Conservation (phyloP, 2,797 vertebrate genomes). For the Gallirallus australis region DNA sequence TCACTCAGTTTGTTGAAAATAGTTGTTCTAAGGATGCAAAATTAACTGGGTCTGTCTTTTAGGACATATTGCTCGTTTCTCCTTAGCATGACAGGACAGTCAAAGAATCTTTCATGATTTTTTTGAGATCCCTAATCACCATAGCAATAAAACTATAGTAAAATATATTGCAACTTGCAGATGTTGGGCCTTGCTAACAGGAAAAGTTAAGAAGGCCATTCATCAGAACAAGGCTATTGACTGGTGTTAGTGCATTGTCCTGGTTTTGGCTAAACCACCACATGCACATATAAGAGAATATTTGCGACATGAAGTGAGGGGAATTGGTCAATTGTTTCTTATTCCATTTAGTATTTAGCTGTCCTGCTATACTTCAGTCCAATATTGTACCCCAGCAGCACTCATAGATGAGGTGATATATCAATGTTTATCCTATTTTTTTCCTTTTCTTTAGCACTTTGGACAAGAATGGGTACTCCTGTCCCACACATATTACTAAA, state of each 20-base stretch:
- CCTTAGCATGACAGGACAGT: not conserved
- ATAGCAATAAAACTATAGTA: constrained; percentile 1
- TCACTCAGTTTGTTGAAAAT: not conserved
- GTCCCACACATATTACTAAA: not conserved
- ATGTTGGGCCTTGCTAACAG: not conserved
- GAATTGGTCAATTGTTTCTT: not conserved
- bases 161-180: not conserved
- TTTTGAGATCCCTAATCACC: not conserved
- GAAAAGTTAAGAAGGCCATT: not conserved
- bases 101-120: not conserved
- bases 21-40: not conserved
- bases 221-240: not conserved
- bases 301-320: not conserved
- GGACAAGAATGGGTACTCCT: not conserved
- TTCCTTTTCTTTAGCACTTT: not conserved
- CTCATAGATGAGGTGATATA: not conserved
- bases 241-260: not conserved
- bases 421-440: not conserved
- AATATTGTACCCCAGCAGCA: not conserved
- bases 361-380: not conserved
- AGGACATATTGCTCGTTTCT: not conserved
- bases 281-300: not conserved
- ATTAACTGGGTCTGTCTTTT: not conserved
- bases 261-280: no score
- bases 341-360: not conserved